Evolutionary conservation across 2,888 invertebrate genomes (phyloP), one percentile per base, ranked within the genome.

Genomic region (Phaonia tiefii): DNA sequence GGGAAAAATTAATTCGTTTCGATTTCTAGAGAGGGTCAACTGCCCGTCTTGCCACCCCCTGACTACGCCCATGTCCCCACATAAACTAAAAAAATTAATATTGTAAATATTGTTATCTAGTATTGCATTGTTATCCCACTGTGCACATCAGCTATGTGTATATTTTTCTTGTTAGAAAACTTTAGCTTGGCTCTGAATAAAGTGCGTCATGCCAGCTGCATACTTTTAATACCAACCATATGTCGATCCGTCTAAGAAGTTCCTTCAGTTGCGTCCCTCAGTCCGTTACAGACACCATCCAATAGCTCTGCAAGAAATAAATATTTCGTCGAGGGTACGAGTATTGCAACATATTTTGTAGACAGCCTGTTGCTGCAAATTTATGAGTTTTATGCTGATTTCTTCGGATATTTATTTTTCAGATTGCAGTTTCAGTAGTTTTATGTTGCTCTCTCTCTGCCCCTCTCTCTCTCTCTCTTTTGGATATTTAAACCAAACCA

Each of bases 141-240:
- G 58, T 58, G 15, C 26, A 15, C 25, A 2, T 11, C 22, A 20
- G 37, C 11, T n/a, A 42, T 63, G 4, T 26, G 11, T 58, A 39
- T 13, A 37, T 75, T 77, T 70, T 70, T 25, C 44, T 60, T 51
- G 74, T 77, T 76, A 69, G 66, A 70, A 65, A 63, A 5, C 26
- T 70, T 54, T 37, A 74, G 49, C 54, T 60, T 71, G 69, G 74
- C 74, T 77, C 77, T 80, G 77, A 80, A 77, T 80, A 67, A 71
- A 80, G 71, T 80, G 77, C 77, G 74, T 74, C 66, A 73, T 17
- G 51, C 39, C 10, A 67, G 60, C 74, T 77, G 77, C 56, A 75
- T 69, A 60, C n/a, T n/a, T n/a, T n/a, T n/a, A n/a, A n/a, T n/a
- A 26, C 56, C 2, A 44, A 13, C 25, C 66, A 25, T n/a, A 0